Conservation (phyloP, 2,113 vertebrate genomes). For the Myodes glareolus region DNA sequence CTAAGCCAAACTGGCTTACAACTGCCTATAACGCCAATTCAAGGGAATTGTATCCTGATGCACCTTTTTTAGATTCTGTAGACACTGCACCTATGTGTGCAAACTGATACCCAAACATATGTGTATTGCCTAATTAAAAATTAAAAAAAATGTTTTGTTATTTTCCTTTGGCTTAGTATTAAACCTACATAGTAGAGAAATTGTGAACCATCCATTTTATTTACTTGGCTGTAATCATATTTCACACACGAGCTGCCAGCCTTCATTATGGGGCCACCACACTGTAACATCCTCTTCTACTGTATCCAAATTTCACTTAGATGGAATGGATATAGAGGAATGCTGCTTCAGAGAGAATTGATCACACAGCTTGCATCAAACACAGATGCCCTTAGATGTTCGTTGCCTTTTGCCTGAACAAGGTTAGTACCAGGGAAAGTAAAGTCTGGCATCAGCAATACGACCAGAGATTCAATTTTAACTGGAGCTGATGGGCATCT, state of each 20-base stretch:
- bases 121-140: not conserved
- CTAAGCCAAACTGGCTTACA: not conserved
- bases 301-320: not conserved
- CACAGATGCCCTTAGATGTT: not conserved
- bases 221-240: not conserved
- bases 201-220: not conserved
- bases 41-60: not conserved
- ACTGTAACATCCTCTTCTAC: not conserved
- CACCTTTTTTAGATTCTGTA: not conserved
- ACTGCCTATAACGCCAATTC: not conserved
- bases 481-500: too few relatives aligned
- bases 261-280: not conserved
- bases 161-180: not conserved
- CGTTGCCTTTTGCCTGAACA: not conserved
- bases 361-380: not conserved
- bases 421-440: not conserved
- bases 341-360: not conserved
- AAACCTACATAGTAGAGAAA: not conserved
- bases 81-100: not conserved
- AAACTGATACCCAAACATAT: not conserved
- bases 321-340: not conserved
- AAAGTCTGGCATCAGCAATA: not conserved
- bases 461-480: not conserved
- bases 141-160: not conserved
- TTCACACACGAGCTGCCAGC: not conserved